These are phyloP conservation scores for Drosophila sulfurigaster DNA, from an alignment of 1,140 invertebrate species.

Conservation along the genomic window DNA sequence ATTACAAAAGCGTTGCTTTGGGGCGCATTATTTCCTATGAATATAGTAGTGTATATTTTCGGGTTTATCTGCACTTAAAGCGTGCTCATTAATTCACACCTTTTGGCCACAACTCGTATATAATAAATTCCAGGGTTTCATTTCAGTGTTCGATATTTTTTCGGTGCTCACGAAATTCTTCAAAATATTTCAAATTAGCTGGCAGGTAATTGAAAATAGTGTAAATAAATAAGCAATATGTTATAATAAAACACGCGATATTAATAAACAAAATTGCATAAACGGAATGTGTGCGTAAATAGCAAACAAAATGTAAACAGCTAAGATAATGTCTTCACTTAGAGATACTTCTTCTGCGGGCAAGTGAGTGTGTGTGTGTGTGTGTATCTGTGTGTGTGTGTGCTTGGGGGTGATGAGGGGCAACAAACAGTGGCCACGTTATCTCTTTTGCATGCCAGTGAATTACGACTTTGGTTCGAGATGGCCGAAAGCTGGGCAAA, in stretches of 20 bases:
- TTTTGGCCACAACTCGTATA: background rate
- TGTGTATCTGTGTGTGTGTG: too few relatives aligned
- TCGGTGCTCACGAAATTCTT: background rate
- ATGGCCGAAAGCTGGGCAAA: constrained; percentile 34
- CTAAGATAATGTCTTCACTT: constrained; percentile 2
- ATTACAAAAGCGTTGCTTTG: constrained; percentile 45
- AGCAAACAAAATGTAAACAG: constrained; percentile 9
- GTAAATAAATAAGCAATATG: background rate
- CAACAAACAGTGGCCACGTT: constrained; percentile 5
- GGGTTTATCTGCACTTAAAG: background rate
- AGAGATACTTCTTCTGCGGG: background rate
- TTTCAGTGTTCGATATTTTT: background rate
- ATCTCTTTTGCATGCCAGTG: constrained; percentile 26
- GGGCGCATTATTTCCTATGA: background rate
- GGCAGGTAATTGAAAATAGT: background rate
- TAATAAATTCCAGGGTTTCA: background rate
- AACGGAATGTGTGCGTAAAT: constrained; percentile 19
- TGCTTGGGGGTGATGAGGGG: background rate
- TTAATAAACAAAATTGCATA: background rate
- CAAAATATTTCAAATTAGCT: background rate
- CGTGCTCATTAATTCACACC: background rate
- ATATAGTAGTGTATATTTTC: background rate
- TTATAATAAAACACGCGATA: background rate
- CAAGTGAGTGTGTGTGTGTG: too few relatives aligned
- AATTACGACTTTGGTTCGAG: constrained; percentile 53